Evolutionary conservation across 64 coral and sea anemone genomes (phyloP), one percentile per base, ranked within the genome.

Genomic region (Astreopora myriophthalma): DNA sequence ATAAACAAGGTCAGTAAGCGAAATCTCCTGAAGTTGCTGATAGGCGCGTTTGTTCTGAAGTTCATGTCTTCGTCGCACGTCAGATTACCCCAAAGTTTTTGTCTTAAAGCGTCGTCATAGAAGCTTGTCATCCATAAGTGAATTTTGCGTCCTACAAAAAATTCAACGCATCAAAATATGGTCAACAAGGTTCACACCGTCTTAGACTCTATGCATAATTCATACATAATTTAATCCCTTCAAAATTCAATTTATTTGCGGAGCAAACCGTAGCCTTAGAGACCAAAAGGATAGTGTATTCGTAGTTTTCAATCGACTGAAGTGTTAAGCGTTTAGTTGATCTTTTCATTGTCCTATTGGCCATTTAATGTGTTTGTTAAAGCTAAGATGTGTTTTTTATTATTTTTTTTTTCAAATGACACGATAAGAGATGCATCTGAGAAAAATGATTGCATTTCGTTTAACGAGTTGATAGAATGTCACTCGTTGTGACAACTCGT

Each of bases 201-300:
- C 65, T 64, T 83, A 83, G 57, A 10, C 10, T 63, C 20, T 22
- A 83, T 83, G 79, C 64, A 83, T 83, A 83, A 78, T 83, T 83
- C 36, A 83, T 83, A 64, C 8, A 25, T 65, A 65, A 63, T 81
- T 22, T 81, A 81, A 83, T 83, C 28, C 32, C 29, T 23, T 19
- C 34, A 64, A 63, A n/a, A 83, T 65, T 55, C 79, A 83, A 83
- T 83, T 83, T 61, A 64, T 83, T 83, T 83, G 55, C 30, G 37
- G n/a, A 83, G 79, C 22, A 83, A 83, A 83, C 79, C 1, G 79
- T 57, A 57, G 33, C 57, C 52, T 38, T 33, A 34, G 32, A 8
- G 57, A 64, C 79, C 79, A 83, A 83, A 64, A 9, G 32, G 22
- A 83, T 3, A 12, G 58, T 13, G 30, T 65, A 34, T 83, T 36